Percentiles rank a stretch among this genome's conserved stretches.
Conservation (phyloP, 2,888 invertebrate species). For the Limnephilus marmoratus region DNA sequence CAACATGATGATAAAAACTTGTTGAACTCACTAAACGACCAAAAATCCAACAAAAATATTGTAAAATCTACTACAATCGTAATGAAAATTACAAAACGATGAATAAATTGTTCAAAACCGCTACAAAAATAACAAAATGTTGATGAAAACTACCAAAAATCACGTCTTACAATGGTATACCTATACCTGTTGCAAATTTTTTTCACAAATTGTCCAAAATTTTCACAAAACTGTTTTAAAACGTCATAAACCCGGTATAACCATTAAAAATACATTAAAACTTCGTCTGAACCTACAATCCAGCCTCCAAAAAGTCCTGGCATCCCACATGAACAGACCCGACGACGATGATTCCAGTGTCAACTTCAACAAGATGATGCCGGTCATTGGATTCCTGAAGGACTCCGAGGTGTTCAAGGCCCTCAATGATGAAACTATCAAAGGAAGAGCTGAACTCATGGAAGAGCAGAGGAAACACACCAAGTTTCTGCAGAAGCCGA, state of each 20-base stretch:
- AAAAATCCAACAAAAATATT: too few relatives aligned
- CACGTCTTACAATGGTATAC: background rate
- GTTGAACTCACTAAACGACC: too few relatives aligned
- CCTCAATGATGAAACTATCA: slow-evolving; percentile 78
- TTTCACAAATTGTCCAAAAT: too few relatives aligned
- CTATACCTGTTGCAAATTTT: too few relatives aligned
- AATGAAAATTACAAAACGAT: too few relatives aligned
- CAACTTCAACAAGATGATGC: slow-evolving; percentile 83
- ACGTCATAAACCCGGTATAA: background rate
- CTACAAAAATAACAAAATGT: background rate
- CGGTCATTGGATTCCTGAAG: slow-evolving; percentile 80
- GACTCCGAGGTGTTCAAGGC: slow-evolving; percentile 83
- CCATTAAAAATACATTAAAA: background rate
- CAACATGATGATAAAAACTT: too few relatives aligned
- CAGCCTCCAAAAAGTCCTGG: slow-evolving; percentile 72
- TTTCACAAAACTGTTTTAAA: background rate
- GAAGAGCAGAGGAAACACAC: slow-evolving; percentile 83
- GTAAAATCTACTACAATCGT: too few relatives aligned
- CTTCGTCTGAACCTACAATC: background rate
- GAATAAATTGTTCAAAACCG: too few relatives aligned
- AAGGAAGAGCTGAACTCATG: slow-evolving; percentile 74
- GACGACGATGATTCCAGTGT: slow-evolving; percentile 75
- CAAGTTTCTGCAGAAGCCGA: slow-evolving; percentile 86
- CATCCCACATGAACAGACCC: slow-evolving; percentile 73
- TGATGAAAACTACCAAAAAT: background rate